Conservation (phyloP, 2,888 invertebrate species). For the Phasia obesa region DNA sequence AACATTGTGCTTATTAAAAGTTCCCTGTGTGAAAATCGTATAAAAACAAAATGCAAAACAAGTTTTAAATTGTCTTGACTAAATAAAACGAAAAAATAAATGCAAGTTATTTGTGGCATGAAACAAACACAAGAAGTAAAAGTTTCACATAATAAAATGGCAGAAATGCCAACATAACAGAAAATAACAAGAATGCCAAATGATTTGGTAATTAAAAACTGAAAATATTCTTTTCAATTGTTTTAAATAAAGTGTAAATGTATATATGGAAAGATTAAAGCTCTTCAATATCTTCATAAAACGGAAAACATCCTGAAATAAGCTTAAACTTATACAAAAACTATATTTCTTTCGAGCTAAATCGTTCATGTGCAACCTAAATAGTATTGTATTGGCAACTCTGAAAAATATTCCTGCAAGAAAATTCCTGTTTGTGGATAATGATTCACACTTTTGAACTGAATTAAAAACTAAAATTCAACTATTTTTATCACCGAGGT, state of each 20-base stretch:
- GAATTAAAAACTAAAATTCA: slow-evolving; percentile 23
- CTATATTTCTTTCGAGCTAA: not conserved
- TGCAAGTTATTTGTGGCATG: slow-evolving; percentile 43
- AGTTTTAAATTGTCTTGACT: slow-evolving; percentile 44
- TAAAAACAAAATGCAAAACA: slow-evolving; percentile 32
- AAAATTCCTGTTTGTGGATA: slow-evolving; percentile 44
- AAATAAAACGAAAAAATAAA: not conserved
- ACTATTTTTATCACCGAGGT: slow-evolving; percentile 45
- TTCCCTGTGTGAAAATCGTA: slow-evolving; percentile 6
- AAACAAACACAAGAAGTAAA: slow-evolving; percentile 7
- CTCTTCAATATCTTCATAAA: too few species aligned
- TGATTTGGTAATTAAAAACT: not conserved
- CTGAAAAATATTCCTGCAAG: not conserved
- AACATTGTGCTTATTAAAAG: slow-evolving; percentile 39
- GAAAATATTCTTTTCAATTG: not conserved
- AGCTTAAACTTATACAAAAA: too few species aligned
- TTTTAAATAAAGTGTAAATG: too few species aligned
- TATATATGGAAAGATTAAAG: too few species aligned
- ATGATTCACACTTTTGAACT: slow-evolving; percentile 58
- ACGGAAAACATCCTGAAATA: too few species aligned
- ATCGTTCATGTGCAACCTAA: not conserved
- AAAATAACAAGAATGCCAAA: not conserved
- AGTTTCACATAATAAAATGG: slow-evolving; percentile 15
- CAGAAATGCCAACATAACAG: slow-evolving; percentile 23
- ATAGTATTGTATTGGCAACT: slow-evolving; percentile 2